Conservation (phyloP, 2,888 invertebrate genomes). For the Stenchaetothrips biformis region DNA sequence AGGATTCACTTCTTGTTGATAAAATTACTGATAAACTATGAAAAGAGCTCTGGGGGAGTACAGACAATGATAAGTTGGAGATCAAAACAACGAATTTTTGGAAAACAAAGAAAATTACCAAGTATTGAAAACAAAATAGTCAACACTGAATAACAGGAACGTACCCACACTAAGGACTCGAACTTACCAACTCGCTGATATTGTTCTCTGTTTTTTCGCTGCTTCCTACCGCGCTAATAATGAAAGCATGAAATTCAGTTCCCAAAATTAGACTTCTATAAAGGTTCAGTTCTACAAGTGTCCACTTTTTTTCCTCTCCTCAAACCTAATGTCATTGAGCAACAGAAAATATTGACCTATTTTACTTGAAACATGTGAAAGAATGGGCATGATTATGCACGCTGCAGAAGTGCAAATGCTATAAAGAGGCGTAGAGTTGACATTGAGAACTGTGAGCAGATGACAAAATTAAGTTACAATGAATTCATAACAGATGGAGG, state of each 20-base stretch:
- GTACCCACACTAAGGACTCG: conserved; percentile 40
- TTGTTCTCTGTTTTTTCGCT: conserved; percentile 66
- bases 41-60: neutral
- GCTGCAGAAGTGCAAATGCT: no score
- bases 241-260: conserved; percentile 55
- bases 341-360: conserved; percentile 2
- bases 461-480: no score
- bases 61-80: neutral
- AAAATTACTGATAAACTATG: conserved; percentile 24
- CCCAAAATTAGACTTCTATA: conserved; percentile 33
- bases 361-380: conserved; percentile 18
- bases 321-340: no score
- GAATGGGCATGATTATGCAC: no score
- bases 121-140: no score
- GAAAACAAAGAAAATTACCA: conserved; percentile 29
- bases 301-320: neutral
- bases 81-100: neutral
- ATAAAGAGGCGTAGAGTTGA: no score
- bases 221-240: conserved; percentile 61
- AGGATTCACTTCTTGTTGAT: conserved; percentile 13
- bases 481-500: no score
- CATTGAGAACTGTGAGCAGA: no score
- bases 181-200: conserved; percentile 75
- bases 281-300: neutral
- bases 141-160: no score